Evolutionary conservation across 2,797 vertebrate species (phyloP), one percentile per base, ranked within the genome.

Genomic region (Neopelma chrysocephalum): DNA sequence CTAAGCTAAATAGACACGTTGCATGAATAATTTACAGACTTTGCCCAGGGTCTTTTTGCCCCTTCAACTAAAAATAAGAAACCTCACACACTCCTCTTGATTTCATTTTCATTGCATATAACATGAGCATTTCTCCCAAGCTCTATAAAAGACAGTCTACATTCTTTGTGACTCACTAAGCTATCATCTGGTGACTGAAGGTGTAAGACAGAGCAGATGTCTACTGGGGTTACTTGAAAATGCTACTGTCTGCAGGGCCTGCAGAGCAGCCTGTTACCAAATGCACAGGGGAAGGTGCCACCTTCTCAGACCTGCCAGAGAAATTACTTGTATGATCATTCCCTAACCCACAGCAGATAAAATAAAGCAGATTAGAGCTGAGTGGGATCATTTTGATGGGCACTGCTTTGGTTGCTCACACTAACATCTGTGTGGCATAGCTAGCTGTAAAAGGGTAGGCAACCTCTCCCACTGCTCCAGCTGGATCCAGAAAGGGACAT

Each of bases 171-270:
- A 83, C 54, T 90, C 47, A 78, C 77, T 54, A 65, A 87, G 87
- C 40, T 84, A 42, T 84, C 86, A 58, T 58, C 61, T 89, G 81
- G 58, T 70, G 50, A 68, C 82, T 50, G 60, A 87, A 95, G 61
- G 79, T 94, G 79, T 68, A 91, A 94, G 87, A 96, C 89, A 93
- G 71, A 89, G 18, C 95, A 94, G 75, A 85, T 87, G 87, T 85
- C 93, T 93, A 42, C 85, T 27, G 66, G 70, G 54, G 60, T 93
- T 91, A 64, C 43, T 86, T 57, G 11, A 76, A 86, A 82, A 71
- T 22, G 72, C 38, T 95, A 15, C 86, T 48, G 66, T 45, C 80
- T 79, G 47, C 70, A 70, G 40, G 58, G 73, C 31, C 70, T 86
- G 75, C 60, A 80, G 72, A 68, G 72, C 45, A 83, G 53, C 60